phyloP scores from a whole-genome alignment of 2,888 invertebrate species.

The Diadegma fenestrale region DNA sequence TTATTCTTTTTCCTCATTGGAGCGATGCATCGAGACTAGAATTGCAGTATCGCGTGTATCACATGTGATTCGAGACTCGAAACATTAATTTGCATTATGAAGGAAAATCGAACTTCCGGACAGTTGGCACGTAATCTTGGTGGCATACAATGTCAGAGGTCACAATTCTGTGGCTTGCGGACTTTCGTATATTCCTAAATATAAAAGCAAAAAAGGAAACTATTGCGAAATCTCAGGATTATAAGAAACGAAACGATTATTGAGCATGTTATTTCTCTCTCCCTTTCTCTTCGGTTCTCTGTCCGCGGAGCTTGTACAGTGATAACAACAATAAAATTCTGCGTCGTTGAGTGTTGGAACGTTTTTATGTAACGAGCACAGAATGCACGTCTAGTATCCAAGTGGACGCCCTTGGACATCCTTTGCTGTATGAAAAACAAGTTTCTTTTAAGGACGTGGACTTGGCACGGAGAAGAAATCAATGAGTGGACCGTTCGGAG shows the following conservation, averaged over 20 bases:
- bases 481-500: constrained; percentile 41
- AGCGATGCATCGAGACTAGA: background rate
- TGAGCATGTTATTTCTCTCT: background rate
- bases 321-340: constrained; percentile 37
- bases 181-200: background rate
- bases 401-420: constrained; percentile 80
- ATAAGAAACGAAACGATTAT: background rate
- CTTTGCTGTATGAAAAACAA: constrained; percentile 74
- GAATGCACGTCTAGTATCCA: constrained; percentile 71
- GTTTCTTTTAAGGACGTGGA: constrained; percentile 73
- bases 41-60: background rate
- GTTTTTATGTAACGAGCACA: constrained; percentile 69
- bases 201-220: background rate
- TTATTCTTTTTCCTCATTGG: background rate
- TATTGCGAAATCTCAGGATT: constrained; percentile 19
- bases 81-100: constrained; percentile 41
- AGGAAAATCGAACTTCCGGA: constrained; percentile 42
- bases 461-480: constrained; percentile 58
- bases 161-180: background rate
- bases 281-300: background rate
- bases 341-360: constrained; percentile 36
- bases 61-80: constrained; percentile 1
- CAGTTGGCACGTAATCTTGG: constrained; percentile 5
- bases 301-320: background rate
- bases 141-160: constrained; percentile 1